Percentiles rank a stretch among this genome's conserved stretches.
Evolutionary conservation across 2,113 vertebrate genomes (phyloP).

Genomic region (Egretta garzetta): DNA sequence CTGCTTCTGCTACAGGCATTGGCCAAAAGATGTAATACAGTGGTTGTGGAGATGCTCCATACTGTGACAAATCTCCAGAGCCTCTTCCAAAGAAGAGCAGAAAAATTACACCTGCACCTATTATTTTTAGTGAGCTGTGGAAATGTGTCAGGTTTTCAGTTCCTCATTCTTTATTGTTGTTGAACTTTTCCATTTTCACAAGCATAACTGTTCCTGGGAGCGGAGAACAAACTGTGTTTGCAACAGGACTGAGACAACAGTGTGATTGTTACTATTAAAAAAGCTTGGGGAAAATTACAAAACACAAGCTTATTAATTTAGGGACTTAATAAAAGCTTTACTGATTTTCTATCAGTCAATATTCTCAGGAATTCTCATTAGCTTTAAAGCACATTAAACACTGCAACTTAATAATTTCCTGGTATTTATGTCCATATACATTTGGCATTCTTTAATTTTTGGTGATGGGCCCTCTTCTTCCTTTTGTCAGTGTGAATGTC

Average conservation of each 20-base stretch:
- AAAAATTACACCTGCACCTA: conserved; percentile 33
- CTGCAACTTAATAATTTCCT: not conserved
- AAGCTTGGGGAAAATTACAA: not conserved
- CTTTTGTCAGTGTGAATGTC: not conserved
- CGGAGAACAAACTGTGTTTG: not conserved
- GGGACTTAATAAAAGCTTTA: not conserved
- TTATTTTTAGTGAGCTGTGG: conserved; percentile 1
- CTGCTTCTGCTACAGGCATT: not conserved
- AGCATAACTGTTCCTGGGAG: not conserved
- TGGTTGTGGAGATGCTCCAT: not conserved
- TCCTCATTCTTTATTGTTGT: not conserved
- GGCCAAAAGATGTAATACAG: not conserved
- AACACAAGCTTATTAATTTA: not conserved
- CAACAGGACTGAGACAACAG: not conserved
- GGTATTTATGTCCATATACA: not conserved
- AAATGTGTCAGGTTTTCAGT: conserved; percentile 35
- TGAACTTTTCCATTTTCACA: conserved; percentile 26
- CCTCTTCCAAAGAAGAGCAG: not conserved
- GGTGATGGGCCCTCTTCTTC: not conserved
- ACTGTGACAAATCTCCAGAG: conserved; percentile 21
- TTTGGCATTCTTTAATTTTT: not conserved
- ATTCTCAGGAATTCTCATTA: not conserved
- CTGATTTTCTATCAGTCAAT: not conserved
- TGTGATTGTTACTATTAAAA: not conserved
- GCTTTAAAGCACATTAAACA: not conserved